Base-by-base conservation (phyloP, 2,888 invertebrate species). In the Eristalis intricaria region DNA sequence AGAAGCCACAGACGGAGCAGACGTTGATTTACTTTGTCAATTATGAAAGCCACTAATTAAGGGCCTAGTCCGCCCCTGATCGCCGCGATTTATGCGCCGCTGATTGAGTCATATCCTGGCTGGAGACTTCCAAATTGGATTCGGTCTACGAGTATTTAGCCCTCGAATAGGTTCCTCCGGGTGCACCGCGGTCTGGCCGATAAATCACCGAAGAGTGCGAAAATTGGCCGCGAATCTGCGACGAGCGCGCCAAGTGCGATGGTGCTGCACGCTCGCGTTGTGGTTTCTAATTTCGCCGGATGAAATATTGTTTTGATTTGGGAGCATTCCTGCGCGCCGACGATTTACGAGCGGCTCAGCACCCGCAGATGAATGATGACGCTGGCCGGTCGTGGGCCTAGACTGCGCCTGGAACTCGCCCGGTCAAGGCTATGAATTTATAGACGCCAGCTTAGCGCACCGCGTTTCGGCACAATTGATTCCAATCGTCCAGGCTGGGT, bases 1-100 rank as follows among this genome's bases (percentile, higher is more conserved):
- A 87, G 86, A 82, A 76, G 50, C 85, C 63, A 70, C 70, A 66
- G 26, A 71, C 29, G 19, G 65, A 60, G 38, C 13, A 23, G 79
- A 70, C 83, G 66, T 65, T 86, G 83, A 86, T 86, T 86, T 86
- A 86, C 86, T 86, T 83, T 83, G 83, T 87, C 86, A 87, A 87
- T 84, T 79, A 79, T 87, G 87, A 87, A 87, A 76, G 76, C 79
- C 84, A 87, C 87, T 87, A 84, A 87, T 87, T 87, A 87, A 87
- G 76, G 84, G 58, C 26, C 87, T 76, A 65, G 68, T 71, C 84
- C 79, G 79, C 75, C 83, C 75, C 69, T 68, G 86, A 83, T 83
- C 61, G 43, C 5, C 19, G 86, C 87, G 84, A 86, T 86, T 86
- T 86, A 86, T 86, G 86, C 75, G 56, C 66, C 70, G 26, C 83